A percentile compares a stretch with the other conserved stretches of the same genome.
These are phyloP conservation scores for Tribolium madens DNA, from an alignment of 1,140 invertebrate species.

Conservation along the genomic window DNA sequence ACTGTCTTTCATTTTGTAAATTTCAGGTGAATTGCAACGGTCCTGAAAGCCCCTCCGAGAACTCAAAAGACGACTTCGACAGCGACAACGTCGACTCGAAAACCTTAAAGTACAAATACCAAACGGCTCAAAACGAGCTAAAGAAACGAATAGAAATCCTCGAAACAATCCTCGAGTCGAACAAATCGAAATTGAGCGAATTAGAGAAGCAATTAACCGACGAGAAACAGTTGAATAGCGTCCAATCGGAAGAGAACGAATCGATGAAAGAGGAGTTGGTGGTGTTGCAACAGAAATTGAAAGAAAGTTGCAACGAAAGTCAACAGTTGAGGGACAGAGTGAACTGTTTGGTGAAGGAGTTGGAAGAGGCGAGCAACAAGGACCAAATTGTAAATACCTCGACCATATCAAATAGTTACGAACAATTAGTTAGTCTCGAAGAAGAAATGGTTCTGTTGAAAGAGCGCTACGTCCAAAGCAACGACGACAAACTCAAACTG, in stretches of 20 bases:
- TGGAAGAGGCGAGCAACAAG: slow-evolving; percentile 28
- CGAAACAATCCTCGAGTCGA: slow-evolving; percentile 64
- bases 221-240: slow-evolving; percentile 63
- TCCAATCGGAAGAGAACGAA: slow-evolving; percentile 63
- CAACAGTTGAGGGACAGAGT: slow-evolving; percentile 63
- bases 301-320: slow-evolving; percentile 66
- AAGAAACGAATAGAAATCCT: slow-evolving; percentile 65
- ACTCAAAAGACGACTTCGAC: slow-evolving; percentile 35
- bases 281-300: slow-evolving; percentile 62
- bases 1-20: slow-evolving; percentile 18
- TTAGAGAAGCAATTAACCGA: slow-evolving; percentile 61
- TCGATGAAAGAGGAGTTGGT: slow-evolving; percentile 66
- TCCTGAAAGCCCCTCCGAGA: slow-evolving; percentile 39
- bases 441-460: slow-evolving; percentile 69
- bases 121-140: slow-evolving; percentile 63
- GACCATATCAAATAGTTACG: slow-evolving; percentile 38
- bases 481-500: slow-evolving; percentile 67
- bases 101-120: slow-evolving; percentile 63
- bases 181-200: slow-evolving; percentile 62
- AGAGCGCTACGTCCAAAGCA: slow-evolving; percentile 67
- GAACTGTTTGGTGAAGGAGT: slow-evolving; percentile 39
- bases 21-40: slow-evolving; percentile 42
- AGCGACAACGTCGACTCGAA: slow-evolving; percentile 61
- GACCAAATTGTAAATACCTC: slow-evolving; percentile 43
- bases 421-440: slow-evolving; percentile 61